Conservation (phyloP, 2,113 vertebrate species). For the Sinocyclocheilus anshuiensis region DNA sequence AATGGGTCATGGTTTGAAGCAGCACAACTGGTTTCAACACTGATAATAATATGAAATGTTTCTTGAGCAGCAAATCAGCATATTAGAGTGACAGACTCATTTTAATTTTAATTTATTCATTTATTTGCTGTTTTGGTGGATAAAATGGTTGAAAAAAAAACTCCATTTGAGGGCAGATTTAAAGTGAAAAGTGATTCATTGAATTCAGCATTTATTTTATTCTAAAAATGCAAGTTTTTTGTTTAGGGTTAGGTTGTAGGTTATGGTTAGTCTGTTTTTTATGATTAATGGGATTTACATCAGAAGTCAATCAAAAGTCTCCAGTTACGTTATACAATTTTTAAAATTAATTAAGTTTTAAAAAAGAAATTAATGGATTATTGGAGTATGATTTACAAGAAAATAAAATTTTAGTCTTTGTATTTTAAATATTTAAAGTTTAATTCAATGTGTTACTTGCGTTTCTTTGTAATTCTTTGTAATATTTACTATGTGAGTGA, state of each 20-base stretch:
- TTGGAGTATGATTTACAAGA: too few species aligned
- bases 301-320: neutral
- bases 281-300: neutral
- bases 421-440: too few species aligned
- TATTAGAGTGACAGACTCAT: neutral
- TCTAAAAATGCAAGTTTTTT: too few species aligned
- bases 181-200: neutral
- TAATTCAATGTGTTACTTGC: too few species aligned
- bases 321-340: neutral
- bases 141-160: neutral
- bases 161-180: neutral
- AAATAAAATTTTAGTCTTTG: too few species aligned
- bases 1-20: too few species aligned
- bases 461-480: too few species aligned
- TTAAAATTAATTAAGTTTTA: too few species aligned
- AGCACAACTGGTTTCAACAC: too few species aligned
- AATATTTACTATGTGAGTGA: too few species aligned
- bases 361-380: too few species aligned
- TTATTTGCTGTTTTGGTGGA: neutral
- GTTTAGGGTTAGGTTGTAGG: neutral
- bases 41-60: too few species aligned
- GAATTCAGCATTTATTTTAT: neutral
- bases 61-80: neutral
- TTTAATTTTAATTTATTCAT: neutral
- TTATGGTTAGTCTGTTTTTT: neutral